Base-by-base conservation (phyloP, 2,888 invertebrate species). In the Heliconius sara region DNA sequence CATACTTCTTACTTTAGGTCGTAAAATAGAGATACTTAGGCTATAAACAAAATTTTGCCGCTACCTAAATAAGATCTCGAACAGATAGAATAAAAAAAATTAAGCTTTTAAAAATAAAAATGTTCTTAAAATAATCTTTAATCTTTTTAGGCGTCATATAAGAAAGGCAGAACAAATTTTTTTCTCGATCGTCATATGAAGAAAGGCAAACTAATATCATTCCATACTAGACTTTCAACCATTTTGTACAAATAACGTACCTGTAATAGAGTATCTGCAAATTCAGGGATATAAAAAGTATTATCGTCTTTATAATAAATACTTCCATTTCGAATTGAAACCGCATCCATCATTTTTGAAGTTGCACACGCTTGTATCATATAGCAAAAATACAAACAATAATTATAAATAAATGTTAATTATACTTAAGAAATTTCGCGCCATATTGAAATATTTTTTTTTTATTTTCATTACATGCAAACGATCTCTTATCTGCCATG, bases 1-100 rank as follows among this genome's bases (percentile, higher is more conserved):
- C 52, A 34, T 57, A 72, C 22, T 57, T 72, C 43, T 72, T 57
- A 72, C 52, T 52, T 57, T 72, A 57, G 22, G 22, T 57, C 52
- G 34, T 72, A 72, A 72, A 72, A 57, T 72, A 30, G 22, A 57
- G 30, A 72, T 30, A 39, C 34, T 39, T 39, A 34, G 72, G 72
- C 57, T 25, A 72, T 57, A 72, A 72, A 57, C 57, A 72, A 57
- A 34, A 57, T 57, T 72, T 30, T 22, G 22, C 57, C 57, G 57
- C 30, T 13, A n/a, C 34, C 72, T 57, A 30, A 72, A 72, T 72
- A 72, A 72, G 27, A 52, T 30, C 72, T 72, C 1, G 30, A 30
- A n/a, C n/a, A 72, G n/a, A 72, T 72, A 57, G 57, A 57, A 13
- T 72, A 52, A 72, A 12, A 57, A 22, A 52, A 57, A 27, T 27